Percentiles rank a stretch among this genome's conserved stretches.
These are phyloP conservation scores for Xestia c-nigrum DNA, from an alignment of 2,888 invertebrate species.

Conservation along the genomic window DNA sequence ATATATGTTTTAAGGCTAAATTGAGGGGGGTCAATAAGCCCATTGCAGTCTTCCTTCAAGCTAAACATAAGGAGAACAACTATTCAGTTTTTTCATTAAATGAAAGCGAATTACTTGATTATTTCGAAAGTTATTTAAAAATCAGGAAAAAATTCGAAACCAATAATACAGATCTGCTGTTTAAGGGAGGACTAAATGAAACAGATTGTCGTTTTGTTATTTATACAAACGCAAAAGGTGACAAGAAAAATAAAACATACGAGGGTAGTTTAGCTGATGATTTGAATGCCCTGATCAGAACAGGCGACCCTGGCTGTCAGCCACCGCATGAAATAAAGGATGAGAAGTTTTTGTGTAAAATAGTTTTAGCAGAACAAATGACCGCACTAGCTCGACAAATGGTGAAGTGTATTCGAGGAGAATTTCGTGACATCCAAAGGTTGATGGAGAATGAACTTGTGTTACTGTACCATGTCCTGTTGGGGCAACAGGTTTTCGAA, in stretches of 20 bases:
- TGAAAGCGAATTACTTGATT: background rate
- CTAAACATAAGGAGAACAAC: constrained; percentile 18
- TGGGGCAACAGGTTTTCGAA: constrained; percentile 37
- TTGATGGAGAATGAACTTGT: constrained; percentile 46
- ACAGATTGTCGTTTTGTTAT: constrained; percentile 46
- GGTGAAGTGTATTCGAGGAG: constrained; percentile 14
- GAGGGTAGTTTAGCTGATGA: background rate
- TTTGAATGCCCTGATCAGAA: constrained; percentile 43
- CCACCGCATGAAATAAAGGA: constrained; percentile 4
- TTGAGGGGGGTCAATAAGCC: background rate
- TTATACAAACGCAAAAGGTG: constrained; percentile 51
- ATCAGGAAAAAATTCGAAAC: constrained; percentile 2
- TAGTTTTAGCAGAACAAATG: constrained; percentile 31
- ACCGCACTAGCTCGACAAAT: constrained; percentile 30
- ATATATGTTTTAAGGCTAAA: constrained; percentile 52
- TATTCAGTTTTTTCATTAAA: constrained; percentile 5
- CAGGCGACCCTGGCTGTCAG: constrained; percentile 37
- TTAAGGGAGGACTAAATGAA: constrained; percentile 19
- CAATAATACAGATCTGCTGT: constrained; percentile 27
- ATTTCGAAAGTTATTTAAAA: constrained; percentile 1
- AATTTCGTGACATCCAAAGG: constrained; percentile 10
- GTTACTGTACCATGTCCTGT: constrained; percentile 43
- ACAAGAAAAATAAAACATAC: background rate
- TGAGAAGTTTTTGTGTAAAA: constrained; percentile 22
- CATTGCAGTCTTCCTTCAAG: constrained; percentile 23